A percentile compares a stretch with the other conserved stretches of the same genome.
Conservation (phyloP, 2,888 invertebrate genomes). For the Oeneis ivallda region DNA sequence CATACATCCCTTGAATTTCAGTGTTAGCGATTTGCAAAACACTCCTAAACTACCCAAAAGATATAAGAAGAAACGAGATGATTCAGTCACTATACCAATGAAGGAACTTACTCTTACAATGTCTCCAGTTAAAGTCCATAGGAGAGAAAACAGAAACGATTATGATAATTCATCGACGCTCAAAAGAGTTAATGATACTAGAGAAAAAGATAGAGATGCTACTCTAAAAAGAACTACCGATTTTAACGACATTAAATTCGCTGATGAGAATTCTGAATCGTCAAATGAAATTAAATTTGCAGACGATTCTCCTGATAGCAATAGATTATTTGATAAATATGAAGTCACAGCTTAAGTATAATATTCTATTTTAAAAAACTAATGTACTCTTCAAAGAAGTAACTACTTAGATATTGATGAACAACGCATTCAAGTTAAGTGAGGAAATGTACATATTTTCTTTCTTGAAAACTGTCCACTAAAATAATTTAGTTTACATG, state of each 20-base stretch:
- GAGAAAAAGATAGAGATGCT: slow-evolving; percentile 85
- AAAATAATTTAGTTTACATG: background rate
- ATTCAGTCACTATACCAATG: slow-evolving; percentile 66
- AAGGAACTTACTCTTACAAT: slow-evolving; percentile 66
- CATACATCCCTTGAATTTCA: slow-evolving; percentile 78
- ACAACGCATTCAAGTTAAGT: background rate
- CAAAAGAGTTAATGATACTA: slow-evolving; percentile 85
- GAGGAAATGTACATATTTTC: background rate
- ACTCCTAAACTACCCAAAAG: slow-evolving; percentile 64
- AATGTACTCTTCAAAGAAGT: slow-evolving; percentile 12
- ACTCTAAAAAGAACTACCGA: slow-evolving; percentile 80
- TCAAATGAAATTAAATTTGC: slow-evolving; percentile 75
- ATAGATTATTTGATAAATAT: slow-evolving; percentile 67
- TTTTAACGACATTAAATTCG: slow-evolving; percentile 86
- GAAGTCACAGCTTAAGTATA: slow-evolving; percentile 60
- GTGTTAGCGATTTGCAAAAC: slow-evolving; percentile 72
- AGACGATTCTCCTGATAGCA: slow-evolving; percentile 76
- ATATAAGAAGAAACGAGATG: slow-evolving; percentile 62
- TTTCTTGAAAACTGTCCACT: background rate
- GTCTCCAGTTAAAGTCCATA: slow-evolving; percentile 68
- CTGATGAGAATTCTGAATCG: slow-evolving; percentile 85
- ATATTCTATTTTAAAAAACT: background rate
- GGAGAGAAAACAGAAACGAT: slow-evolving; percentile 57
- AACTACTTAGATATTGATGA: background rate
- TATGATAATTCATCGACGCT: slow-evolving; percentile 63